Evolutionary conservation across 2,888 invertebrate species (phyloP).

Genomic region (Pandemis heparana): DNA sequence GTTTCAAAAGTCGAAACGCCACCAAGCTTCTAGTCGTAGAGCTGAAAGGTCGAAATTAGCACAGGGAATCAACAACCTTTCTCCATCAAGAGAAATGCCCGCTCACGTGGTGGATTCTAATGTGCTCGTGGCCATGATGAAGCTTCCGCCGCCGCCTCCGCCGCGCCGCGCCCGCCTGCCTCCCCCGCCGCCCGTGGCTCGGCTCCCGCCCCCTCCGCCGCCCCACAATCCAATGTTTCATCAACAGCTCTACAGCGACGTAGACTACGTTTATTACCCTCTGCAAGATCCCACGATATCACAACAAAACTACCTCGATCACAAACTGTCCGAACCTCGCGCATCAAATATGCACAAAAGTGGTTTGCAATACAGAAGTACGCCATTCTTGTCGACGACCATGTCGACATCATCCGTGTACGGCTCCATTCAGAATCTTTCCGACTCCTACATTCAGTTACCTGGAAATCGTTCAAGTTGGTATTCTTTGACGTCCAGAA

Average conservation of each 20-base stretch:
- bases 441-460: constrained; percentile 90
- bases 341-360: constrained; percentile 88
- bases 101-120: constrained; percentile 77
- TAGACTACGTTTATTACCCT: constrained; percentile 96
- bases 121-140: constrained; percentile 87
- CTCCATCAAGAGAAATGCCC: constrained; percentile 77
- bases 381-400: constrained; percentile 91
- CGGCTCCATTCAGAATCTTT: constrained; percentile 92
- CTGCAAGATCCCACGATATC: constrained; percentile 95
- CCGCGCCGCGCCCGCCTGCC: constrained; percentile 87
- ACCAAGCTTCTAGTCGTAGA: constrained; percentile 84
- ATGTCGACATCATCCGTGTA: constrained; percentile 89
- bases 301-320: constrained; percentile 96
- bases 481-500: constrained; percentile 86
- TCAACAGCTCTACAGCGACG: constrained; percentile 95
- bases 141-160: constrained; percentile 85
- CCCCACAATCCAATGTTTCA: constrained; percentile 95
- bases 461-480: constrained; percentile 87
- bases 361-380: constrained; percentile 92
- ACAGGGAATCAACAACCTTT: constrained; percentile 77
- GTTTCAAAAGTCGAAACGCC: constrained; percentile 80
- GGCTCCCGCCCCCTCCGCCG: constrained; percentile 89
- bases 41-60: constrained; percentile 87
- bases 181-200: constrained; percentile 88
- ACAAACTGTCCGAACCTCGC: constrained; percentile 92